Base-by-base conservation (phyloP, 2,888 invertebrate genomes). In the Spodoptera picta region DNA sequence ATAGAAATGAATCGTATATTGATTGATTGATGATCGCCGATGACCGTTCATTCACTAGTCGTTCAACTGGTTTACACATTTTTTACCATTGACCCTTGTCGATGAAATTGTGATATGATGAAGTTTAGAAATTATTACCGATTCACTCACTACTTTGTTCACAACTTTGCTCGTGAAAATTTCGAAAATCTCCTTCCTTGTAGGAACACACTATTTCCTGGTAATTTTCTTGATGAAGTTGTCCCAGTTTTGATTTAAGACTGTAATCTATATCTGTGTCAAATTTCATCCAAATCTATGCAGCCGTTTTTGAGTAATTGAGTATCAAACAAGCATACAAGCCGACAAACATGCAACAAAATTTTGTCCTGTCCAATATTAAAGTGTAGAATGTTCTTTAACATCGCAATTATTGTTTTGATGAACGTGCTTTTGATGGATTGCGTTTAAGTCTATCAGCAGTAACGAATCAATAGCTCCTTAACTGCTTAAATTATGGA, bases 11-110 rank as follows among this genome's bases (percentile, higher is more conserved):
- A 87, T 85, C 84, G 84, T 78, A 83, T 85, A 87, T 84, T 86
- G 90, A 88, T 88, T 90, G 91, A 93, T 92, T 88, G 84, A 92
- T 90, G 92, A 85, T 87, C 67, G 65, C 71, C 79, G 76, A 79
- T 84, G 85, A 84, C 74, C 81, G 83, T 85, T 88, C 92, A 90
- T 92, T 92, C 78, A 76, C 63, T 57, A 53, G 49, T 53, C 51
- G 65, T 60, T 68, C 60, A 64, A 77, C 73, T 66, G 76, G 73
- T 79, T 73, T 64, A 67, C 62, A 65, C 65, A 56, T 77, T 77
- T 76, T 77, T 73, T 65, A 65, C 50, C 63, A 67, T 70, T 75
- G 70, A 75, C 73, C 77, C 44, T 63, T 60, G 31, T 52, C 68
- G 59, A 71, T 73, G 75, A 71, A 77, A 66, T 60, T 60, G 59